Evolutionary conservation across 2,888 invertebrate species (phyloP), one percentile per base, ranked within the genome.

Genomic region (Protula sp.): DNA sequence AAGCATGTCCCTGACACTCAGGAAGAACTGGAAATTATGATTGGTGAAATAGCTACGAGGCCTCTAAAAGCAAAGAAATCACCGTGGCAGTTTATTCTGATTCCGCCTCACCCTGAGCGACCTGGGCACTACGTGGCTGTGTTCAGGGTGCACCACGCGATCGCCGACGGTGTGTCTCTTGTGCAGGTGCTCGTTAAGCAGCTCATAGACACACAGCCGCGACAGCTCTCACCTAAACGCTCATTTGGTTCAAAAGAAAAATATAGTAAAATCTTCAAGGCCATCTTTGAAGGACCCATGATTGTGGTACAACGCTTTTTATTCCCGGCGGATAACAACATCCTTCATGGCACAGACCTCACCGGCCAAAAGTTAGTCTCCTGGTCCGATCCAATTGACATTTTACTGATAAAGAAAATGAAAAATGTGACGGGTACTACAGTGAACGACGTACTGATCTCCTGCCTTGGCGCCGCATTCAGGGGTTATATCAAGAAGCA

Each of bases 361-460:
- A 57, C 62, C 9, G 66, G 64, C 14, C 24, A 22, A 2, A 66
- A 66, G 47, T 2, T 53, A 19, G 27, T 66, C 3, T 47, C 63
- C 2, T 66, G 67, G 67, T 63, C 65, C 4, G 53, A 60, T 9
- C 50, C 53, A 9, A 61, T 67, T 30, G 62, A 64, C 50, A 38
- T 67, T 30, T 47, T 48, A 1, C 47, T 67, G n/a, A 60, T 67
- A 47, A 67, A 67, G 50, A 27, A 60, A 31, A 61, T 67, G 29
- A 67, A 65, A 54, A 62, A 54, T 22, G 60, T 48, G 2, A 59
- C 67, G 1, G 59, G 56, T 3, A 58, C 62, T 14, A 67, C 67
- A 2, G 65, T 67, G 9, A 67, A 68, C 38, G 67, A 67, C 47
- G 65, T 67, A n/a, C 58, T 67, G 3, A 60, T 68, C 54, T 57